Conservation (phyloP, 2,888 invertebrate genomes). For the Tinea pellionella region DNA sequence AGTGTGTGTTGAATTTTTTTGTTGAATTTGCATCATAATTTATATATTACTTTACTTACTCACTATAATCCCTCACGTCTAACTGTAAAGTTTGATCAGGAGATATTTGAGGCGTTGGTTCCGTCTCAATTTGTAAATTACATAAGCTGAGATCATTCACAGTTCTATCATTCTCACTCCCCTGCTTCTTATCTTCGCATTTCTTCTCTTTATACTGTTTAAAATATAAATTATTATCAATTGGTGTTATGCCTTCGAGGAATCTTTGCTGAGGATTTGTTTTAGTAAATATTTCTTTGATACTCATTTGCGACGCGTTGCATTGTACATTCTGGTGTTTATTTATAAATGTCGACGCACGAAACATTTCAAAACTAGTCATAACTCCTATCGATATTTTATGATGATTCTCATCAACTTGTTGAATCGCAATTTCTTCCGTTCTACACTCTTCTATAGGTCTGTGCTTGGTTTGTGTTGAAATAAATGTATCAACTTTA, state of each 20-base stretch:
- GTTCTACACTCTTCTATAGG: slow-evolving; percentile 32
- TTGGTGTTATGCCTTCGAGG: slow-evolving; percentile 51
- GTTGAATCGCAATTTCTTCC: slow-evolving; percentile 40
- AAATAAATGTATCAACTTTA: slow-evolving; percentile 71
- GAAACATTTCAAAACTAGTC: slow-evolving; percentile 76
- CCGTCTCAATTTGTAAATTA: slow-evolving; percentile 58
- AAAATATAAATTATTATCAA: slow-evolving; percentile 20
- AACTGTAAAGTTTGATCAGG: slow-evolving; percentile 58
- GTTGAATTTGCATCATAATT: too few species aligned
- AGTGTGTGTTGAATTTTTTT: too few species aligned
- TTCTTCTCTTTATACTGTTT: slow-evolving; percentile 17
- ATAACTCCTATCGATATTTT: slow-evolving; percentile 78
- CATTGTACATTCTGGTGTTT: slow-evolving; percentile 51
- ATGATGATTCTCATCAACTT: slow-evolving; percentile 44
- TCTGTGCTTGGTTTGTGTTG: slow-evolving; percentile 25
- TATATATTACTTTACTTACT: slow-evolving; percentile 44
- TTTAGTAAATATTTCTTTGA: slow-evolving; percentile 46
- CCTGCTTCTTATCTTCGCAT: slow-evolving; percentile 11
- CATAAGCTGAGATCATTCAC: slow-evolving; percentile 55
- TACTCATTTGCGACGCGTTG: slow-evolving; percentile 52
- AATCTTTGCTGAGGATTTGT: slow-evolving; percentile 40
- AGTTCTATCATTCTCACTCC: slow-evolving; percentile 43
- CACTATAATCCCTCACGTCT: slow-evolving; percentile 59
- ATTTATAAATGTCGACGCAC: slow-evolving; percentile 57
- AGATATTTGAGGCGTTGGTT: slow-evolving; percentile 54